Conservation (phyloP, 1,140 invertebrate species). For the Drosophila kohkoa region DNA sequence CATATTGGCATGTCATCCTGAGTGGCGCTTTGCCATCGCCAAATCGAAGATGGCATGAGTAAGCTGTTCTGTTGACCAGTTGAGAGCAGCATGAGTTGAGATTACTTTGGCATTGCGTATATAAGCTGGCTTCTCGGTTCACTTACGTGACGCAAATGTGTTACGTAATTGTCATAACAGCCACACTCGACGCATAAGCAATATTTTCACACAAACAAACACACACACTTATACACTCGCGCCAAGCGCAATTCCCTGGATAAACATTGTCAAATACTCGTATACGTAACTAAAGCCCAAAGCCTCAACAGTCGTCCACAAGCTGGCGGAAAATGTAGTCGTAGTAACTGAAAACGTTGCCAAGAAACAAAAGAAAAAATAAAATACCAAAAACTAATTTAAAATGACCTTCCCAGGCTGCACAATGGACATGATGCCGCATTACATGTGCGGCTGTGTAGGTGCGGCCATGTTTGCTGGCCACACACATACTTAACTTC, state of each 20-base stretch:
- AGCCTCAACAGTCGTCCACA: constrained; percentile 25
- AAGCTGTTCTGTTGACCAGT: constrained; percentile 48
- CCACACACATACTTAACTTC: constrained; percentile 63
- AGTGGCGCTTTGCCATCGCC: constrained; percentile 4
- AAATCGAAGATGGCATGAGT: constrained; percentile 60
- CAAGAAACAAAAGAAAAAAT: constrained; percentile 35
- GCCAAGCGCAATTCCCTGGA: constrained; percentile 52
- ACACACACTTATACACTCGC: background rate
- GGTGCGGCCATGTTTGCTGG: constrained; percentile 15
- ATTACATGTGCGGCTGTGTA: constrained; percentile 53
- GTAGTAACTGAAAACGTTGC: constrained; percentile 21
- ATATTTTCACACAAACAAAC: background rate
- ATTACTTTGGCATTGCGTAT: constrained; percentile 43
- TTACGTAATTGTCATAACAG: constrained; percentile 78
- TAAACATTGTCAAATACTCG: constrained; percentile 53
- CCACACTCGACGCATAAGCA: constrained; percentile 38
- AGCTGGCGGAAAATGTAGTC: background rate
- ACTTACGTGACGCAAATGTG: constrained; percentile 73
- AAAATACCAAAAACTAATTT: constrained; percentile 71
- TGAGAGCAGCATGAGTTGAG: constrained; percentile 59
- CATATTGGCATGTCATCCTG: constrained; percentile 59
- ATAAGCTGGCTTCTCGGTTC: constrained; percentile 29
- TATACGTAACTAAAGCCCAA: constrained; percentile 22
- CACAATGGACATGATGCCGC: constrained; percentile 64
- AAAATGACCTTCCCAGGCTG: constrained; percentile 73